Conservation (phyloP, 2,888 invertebrate species). For the Drosophila diplacantha region DNA sequence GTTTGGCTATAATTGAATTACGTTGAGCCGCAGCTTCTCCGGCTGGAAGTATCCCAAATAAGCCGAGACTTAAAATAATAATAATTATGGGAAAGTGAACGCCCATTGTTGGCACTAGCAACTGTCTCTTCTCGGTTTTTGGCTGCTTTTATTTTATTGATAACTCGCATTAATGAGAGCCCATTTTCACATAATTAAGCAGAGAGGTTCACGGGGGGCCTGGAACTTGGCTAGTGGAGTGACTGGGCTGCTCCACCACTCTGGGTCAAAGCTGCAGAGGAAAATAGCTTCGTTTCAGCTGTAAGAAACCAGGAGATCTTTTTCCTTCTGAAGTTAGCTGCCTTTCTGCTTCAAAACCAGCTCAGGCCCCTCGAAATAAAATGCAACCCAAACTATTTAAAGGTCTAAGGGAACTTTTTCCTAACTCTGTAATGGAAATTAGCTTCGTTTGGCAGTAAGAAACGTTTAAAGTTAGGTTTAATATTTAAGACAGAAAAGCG, state of each 20-base stretch:
- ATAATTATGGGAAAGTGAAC: slow-evolving; percentile 65
- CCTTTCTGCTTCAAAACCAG: neutral
- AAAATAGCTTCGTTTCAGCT: no score
- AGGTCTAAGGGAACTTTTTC: neutral
- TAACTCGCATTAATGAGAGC: slow-evolving; percentile 40
- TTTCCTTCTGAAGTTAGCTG: neutral
- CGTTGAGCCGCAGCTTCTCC: slow-evolving; percentile 42
- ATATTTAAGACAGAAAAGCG: no score
- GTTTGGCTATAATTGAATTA: slow-evolving; percentile 60
- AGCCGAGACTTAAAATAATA: slow-evolving; percentile 32
- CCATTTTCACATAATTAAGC: slow-evolving; percentile 63
- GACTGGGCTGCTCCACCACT: neutral
- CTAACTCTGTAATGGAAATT: neutral
- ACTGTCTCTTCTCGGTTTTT: slow-evolving; percentile 20
- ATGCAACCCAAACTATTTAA: neutral
- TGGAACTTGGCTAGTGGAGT: slow-evolving; percentile 4
- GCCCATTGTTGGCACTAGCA: slow-evolving; percentile 52
- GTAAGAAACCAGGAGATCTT: neutral
- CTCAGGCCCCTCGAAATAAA: neutral
- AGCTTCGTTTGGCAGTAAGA: neutral
- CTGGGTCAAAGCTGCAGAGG: neutral
- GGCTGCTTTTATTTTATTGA: slow-evolving; percentile 39
- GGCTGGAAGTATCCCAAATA: slow-evolving; percentile 25
- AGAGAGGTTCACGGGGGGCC: slow-evolving; percentile 13
- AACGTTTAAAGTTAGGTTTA: no score